Evolutionary conservation across 1,140 invertebrate genomes (phyloP), one percentile per base, ranked within the genome.

Genomic region (Lucilia cuprina): DNA sequence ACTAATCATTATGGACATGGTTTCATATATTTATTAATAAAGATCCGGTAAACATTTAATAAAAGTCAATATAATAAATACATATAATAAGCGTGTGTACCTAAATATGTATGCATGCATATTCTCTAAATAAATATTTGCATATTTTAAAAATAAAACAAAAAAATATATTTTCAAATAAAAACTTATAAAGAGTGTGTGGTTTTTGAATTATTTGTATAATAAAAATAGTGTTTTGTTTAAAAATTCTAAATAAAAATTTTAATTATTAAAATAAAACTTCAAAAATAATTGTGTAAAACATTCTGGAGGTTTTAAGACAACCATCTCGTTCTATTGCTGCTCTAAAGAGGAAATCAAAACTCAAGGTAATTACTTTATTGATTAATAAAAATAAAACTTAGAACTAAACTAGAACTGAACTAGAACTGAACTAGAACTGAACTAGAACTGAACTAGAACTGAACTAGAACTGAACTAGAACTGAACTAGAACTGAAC

Each of bases 241-340:
- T 70, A 25, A 21, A 25, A 70, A 21, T 14, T 49, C 2, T 12
- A 12, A 50, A 50, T 13, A 50, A 50, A 50, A 35, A 35, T 50
- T 80, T 80, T 50, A 9, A 49, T 3, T 8, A 19, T 49, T 25
- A 50, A 19, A 80, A 80, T 12, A 49, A 50, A 80, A 80, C 9
- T 49, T 25, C 4, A 49, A 19, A 49, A 50, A 9, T 47, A 5
- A 25, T 35, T 65, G 50, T 12, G 60, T 13, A 19, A 82, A 70
- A 82, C 82, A 82, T 50, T 49, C 89, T 90, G 89, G 89, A 90
- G 89, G 88, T 90, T 84, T 83, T 90, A 86, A 86, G 89, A 84
- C 89, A 90, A 85, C 89, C 88, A 87, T 88, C 89, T 65, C 89
- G 89, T 85, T 90, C 89, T 86, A 90, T 90, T 89, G 89, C 89